These are phyloP conservation scores for Pristionchus pacificus DNA, from an alignment of 1,140 invertebrate genomes.

Conservation along the genomic window DNA sequence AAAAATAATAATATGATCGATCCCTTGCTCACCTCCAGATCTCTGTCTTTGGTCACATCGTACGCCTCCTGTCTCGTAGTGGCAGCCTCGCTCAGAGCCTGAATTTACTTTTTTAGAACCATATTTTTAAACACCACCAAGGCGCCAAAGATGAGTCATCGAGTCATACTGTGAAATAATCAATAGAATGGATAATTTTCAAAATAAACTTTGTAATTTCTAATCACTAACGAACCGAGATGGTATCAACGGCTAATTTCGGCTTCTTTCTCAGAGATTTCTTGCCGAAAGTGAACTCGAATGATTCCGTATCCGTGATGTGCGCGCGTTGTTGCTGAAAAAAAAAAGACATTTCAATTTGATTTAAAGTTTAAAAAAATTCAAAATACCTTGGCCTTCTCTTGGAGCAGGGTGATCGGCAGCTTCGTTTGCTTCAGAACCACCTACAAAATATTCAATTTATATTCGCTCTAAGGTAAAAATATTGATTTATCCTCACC, in stretches of 20 bases:
- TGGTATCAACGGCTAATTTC: conserved; percentile 69
- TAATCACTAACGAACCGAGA: conserved; percentile 58
- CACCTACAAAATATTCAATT: conserved; percentile 59
- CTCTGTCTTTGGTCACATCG: conserved; percentile 64
- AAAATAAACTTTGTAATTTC: too few species aligned
- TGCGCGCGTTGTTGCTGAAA: conserved; percentile 76
- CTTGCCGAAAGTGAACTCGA: conserved; percentile 86
- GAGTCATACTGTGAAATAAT: too few species aligned
- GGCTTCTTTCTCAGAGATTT: conserved; percentile 87
- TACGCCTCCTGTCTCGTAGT: conserved; percentile 75
- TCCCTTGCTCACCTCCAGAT: conserved; percentile 18
- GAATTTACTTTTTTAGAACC: conserved; percentile 69
- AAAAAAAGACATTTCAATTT: too few species aligned
- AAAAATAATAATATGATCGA: neutral
- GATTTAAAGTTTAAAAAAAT: too few species aligned
- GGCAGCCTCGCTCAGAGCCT: conserved; percentile 69
- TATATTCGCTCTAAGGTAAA: too few species aligned
- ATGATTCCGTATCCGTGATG: conserved; percentile 89
- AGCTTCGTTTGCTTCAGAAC: conserved; percentile 92
- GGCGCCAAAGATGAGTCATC: too few species aligned
- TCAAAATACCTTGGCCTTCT: conserved; percentile 73
- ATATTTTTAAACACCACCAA: too few species aligned
- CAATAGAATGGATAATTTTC: too few species aligned
- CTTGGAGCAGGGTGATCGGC: conserved; percentile 87
- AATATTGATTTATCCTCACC: conserved; percentile 49